Conservation (phyloP, 2,113 vertebrate genomes). For the Phalacrocorax aristotelis region DNA sequence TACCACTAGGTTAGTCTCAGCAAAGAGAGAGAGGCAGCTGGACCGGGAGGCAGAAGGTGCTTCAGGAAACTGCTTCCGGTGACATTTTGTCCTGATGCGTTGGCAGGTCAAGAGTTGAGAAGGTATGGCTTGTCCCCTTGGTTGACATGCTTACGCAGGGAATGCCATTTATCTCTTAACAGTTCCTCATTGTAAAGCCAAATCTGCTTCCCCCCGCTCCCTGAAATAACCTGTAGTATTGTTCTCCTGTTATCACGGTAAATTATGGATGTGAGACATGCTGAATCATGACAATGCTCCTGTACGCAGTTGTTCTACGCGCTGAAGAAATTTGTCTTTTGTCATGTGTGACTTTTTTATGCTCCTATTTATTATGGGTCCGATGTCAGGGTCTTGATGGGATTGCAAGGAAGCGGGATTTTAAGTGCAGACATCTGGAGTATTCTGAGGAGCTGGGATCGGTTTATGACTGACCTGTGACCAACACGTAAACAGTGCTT, state of each 20-base stretch:
- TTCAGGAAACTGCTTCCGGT: background rate
- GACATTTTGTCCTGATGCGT: background rate
- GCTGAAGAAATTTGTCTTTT: background rate
- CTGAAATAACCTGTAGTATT: background rate
- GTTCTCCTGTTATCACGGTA: background rate
- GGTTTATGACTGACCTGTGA: background rate
- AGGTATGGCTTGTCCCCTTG: background rate
- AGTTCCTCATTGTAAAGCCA: background rate
- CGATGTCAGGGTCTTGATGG: rapidly evolving
- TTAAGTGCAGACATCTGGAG: background rate
- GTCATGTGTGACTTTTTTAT: background rate
- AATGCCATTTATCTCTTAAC: background rate
- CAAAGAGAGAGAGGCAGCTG: background rate
- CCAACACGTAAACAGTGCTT: rapidly evolving
- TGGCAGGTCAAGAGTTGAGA: background rate
- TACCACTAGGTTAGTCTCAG: background rate
- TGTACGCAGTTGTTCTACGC: background rate
- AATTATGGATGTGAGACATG: background rate
- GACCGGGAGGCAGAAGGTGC: background rate
- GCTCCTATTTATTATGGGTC: background rate
- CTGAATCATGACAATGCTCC: background rate
- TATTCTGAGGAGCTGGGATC: background rate
- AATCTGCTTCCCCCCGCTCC: background rate
- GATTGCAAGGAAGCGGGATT: background rate
- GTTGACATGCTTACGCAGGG: background rate